Base-by-base conservation (phyloP, 2,797 vertebrate species). In the Sebastes taczanowskii region DNA sequence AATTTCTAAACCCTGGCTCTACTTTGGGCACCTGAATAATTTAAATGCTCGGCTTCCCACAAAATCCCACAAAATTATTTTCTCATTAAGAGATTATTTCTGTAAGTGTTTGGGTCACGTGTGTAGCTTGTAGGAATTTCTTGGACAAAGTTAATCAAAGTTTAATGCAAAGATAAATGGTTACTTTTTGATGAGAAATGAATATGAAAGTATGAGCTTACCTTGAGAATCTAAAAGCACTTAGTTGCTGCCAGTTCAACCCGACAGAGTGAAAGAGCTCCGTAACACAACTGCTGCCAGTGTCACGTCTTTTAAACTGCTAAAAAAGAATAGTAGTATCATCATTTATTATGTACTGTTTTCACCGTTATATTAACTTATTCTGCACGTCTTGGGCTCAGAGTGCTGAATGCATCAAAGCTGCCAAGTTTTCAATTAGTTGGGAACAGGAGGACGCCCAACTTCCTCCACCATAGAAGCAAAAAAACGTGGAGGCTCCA, bases 401-500 rank as follows among this genome's bases (percentile, higher is more conserved):
- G 25, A 46, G 67, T 59, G 68, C 68, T 82, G 42, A 59, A 46
- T 61, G 59, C 69, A 27, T 63, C 22, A 69, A 30, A 69, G 30
- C 65, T 78, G 60, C 67, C 58, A 76, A 34, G 53, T 66, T 77
- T 61, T 1, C 38, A 1, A 34, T 61, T 32, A 69, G 20, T 52
- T 13, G 70, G 42, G 66, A 82, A 55, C 60, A 79, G 62, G 62
- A 83, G 27, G 62, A 73, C 7, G 35, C 55, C 34, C 30, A 81
- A 61, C 18, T 63, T 84, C 66, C 77, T 59, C 35, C 66, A 71
- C 32, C 70, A 69, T 64, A 30, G 32, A 74, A 53, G 38, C 77
- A 65, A 49, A 80, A 6, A 66, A 84, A 42, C 5, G 18, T 34
- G 65, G 80, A 62, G 65, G 74, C 76, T 74, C 52, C 32, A 46